Evolutionary conservation across 2,888 invertebrate genomes (phyloP).

Genomic region (Xylota segnis): DNA sequence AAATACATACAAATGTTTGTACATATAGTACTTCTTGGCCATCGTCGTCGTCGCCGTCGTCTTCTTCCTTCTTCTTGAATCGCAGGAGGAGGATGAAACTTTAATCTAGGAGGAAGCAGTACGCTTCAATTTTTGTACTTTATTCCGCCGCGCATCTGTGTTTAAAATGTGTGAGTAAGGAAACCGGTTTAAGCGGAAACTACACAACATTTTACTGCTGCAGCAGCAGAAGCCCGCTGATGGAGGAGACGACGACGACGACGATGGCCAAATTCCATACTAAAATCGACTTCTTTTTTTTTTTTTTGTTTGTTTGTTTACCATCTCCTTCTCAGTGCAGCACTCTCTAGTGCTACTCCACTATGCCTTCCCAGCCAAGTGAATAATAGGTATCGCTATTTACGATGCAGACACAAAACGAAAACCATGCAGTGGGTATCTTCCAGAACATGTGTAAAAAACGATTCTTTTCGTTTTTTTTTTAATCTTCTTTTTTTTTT

Average conservation of each 20-base stretch:
- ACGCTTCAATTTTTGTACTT: conserved; percentile 68
- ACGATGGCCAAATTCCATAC: conserved; percentile 74
- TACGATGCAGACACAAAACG: conserved; percentile 74
- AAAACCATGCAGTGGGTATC: conserved; percentile 72
- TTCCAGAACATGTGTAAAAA: conserved; percentile 75
- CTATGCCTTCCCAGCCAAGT: conserved; percentile 67
- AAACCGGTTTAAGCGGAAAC: conserved; percentile 85
- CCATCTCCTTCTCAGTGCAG: conserved; percentile 49
- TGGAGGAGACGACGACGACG: conserved; percentile 50
- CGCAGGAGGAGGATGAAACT: conserved; percentile 65
- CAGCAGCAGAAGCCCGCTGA: conserved; percentile 62
- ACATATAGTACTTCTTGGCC: conserved; percentile 21
- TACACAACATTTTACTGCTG: conserved; percentile 82
- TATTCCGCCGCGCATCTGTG: conserved; percentile 66
- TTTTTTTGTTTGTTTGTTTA: conserved; percentile 68
- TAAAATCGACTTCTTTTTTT: conserved; percentile 66
- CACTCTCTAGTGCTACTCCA: conserved; percentile 32
- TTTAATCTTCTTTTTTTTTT: conserved; percentile 47
- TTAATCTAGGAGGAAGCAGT: conserved; percentile 76
- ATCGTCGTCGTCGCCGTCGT: conserved; percentile 42
- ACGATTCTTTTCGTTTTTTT: conserved; percentile 58
- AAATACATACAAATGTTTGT: conserved; percentile 1
- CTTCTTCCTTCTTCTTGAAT: conserved; percentile 59
- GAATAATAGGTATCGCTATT: conserved; percentile 76
- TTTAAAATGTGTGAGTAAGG: conserved; percentile 76